These are phyloP conservation scores for Drosophila ezoana DNA, from an alignment of 2,888 invertebrate species.

Conservation along the genomic window DNA sequence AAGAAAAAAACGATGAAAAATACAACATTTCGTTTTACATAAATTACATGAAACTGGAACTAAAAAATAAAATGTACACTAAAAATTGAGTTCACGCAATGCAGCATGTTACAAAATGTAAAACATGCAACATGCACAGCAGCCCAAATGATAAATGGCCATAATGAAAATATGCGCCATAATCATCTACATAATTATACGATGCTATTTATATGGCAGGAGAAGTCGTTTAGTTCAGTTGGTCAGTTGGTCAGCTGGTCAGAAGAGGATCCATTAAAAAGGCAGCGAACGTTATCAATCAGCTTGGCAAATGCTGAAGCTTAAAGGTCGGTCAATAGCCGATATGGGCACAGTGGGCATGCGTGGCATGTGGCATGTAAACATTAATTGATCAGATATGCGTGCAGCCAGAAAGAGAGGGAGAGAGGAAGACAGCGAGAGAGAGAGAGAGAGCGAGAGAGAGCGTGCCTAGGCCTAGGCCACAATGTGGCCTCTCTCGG, in stretches of 20 bases:
- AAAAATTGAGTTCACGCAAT: slow-evolving; percentile 55
- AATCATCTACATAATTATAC: slow-evolving; percentile 62
- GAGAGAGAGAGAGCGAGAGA: slow-evolving; percentile 11
- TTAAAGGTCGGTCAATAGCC: slow-evolving; percentile 54
- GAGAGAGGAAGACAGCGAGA: slow-evolving; percentile 1
- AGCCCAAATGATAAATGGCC: slow-evolving; percentile 63
- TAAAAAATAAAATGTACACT: slow-evolving; percentile 7
- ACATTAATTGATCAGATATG: slow-evolving; percentile 75
- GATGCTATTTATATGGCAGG: neutral
- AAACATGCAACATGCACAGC: slow-evolving; percentile 63
- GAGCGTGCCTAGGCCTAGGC: slow-evolving; percentile 28
- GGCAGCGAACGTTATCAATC: slow-evolving; percentile 42
- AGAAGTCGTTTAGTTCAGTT: slow-evolving; percentile 17
- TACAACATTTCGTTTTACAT: slow-evolving; percentile 49
- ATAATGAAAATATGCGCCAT: slow-evolving; percentile 54
- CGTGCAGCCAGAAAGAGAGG: slow-evolving; percentile 25
- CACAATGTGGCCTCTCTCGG: slow-evolving; percentile 25
- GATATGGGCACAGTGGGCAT: slow-evolving; percentile 21
- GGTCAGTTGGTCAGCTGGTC: slow-evolving; percentile 5
- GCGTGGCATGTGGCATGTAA: slow-evolving; percentile 57
- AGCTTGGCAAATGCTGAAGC: slow-evolving; percentile 38
- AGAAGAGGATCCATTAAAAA: slow-evolving; percentile 23
- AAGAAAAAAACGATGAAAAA: neutral
- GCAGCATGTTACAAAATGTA: slow-evolving; percentile 65
- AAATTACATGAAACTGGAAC: slow-evolving; percentile 50